Percentiles rank a stretch among this genome's conserved stretches.
These are phyloP conservation scores for Tineola bisselliella DNA, from an alignment of 2,888 invertebrate species.

Conservation along the genomic window DNA sequence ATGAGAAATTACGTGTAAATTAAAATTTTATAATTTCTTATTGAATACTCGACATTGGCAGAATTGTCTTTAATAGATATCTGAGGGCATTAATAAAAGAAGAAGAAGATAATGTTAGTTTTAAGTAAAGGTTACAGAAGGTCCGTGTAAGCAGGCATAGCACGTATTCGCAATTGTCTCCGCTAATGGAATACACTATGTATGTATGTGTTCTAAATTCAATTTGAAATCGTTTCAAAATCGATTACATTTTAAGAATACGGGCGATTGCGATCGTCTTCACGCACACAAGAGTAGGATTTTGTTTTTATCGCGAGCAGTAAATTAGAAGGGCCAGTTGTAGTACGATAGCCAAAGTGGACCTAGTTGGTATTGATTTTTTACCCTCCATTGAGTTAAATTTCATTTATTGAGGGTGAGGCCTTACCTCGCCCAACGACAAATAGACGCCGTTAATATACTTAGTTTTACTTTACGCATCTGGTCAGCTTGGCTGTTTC, in stretches of 20 bases:
- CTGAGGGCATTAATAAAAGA: no score
- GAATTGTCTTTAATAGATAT: no score
- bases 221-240: no score
- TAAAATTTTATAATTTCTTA: no score
- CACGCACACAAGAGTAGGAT: slow-evolving; percentile 34
- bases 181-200: no score
- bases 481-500: not conserved
- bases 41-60: no score
- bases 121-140: no score
- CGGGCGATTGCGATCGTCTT: slow-evolving; percentile 21
- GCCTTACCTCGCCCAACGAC: not conserved
- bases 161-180: no score
- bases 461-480: not conserved
- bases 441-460: not conserved
- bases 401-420: slow-evolving; percentile 65
- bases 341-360: slow-evolving; percentile 48
- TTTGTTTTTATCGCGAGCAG: slow-evolving; percentile 59
- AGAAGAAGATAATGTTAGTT: no score
- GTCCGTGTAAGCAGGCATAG: no score
- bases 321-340: slow-evolving; percentile 53
- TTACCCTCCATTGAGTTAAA: slow-evolving; percentile 68
- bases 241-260: slow-evolving; percentile 15
- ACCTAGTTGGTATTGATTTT: slow-evolving; percentile 59
- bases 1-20: no score
- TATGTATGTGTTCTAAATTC: no score